Evolutionary conservation across 2,888 invertebrate species (phyloP), one percentile per base, ranked within the genome.

Genomic region (Amphipoea lucens): DNA sequence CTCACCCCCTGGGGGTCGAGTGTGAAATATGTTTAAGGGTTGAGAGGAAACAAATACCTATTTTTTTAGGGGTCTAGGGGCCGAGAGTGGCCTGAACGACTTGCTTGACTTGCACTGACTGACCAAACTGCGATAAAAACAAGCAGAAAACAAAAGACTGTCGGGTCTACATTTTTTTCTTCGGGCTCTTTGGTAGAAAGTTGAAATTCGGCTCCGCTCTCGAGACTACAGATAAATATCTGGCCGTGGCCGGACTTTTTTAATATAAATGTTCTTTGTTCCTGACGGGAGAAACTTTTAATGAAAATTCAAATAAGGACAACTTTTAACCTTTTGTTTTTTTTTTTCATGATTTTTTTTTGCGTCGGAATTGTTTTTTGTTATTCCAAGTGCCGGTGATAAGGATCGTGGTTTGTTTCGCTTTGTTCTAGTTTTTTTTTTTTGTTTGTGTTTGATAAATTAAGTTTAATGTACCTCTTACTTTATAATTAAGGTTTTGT

Each of bases 201-300:
- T 96, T 94, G 93, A 96, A 96, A 94, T 96, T 95, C 94, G 94
- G 95, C 94, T 91, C 94, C 94, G 95, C 96, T 95, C 96, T 95
- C 96, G 96, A 95, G 96, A 96, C 96, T 96, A 96, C 95, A 96
- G 96, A 97, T 97, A 97, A 96, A 96, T 96, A 97, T 96, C 96
- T 96, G 96, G 95, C 96, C 95, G 94, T 92, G 94, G 95, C 93
- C 93, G 93, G 96, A 97, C 95, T 97, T 97, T 97, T 97, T 97
- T 97, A 97, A 97, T 97, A 97, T 97, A 96, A 97, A 96, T 96
- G 96, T 97, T 97, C 97, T 97, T 97, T 97, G 97, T 96, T 96
- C 96, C 94, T 96, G 96, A 96, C 95, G 95, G 95, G 94, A 93
- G 93, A 96, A 95, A 95, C 94, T 96, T 96, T 95, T 95, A 96